phyloP scores from a whole-genome alignment of 2,888 invertebrate genomes.

The Agrotis ipsilon region DNA sequence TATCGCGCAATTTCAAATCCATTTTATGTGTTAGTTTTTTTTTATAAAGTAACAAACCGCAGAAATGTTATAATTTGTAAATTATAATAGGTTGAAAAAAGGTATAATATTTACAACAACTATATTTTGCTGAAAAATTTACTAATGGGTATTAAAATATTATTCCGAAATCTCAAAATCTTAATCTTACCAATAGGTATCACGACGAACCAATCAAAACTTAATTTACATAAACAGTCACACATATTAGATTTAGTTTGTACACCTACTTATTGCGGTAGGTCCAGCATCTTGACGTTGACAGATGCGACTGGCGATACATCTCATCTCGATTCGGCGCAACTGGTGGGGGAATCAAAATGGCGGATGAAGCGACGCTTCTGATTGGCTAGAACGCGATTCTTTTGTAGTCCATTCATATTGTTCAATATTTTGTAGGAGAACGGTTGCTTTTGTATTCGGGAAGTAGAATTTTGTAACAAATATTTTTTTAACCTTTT shows the following conservation, averaged over 20 bases:
- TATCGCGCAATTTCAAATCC: too few relatives aligned
- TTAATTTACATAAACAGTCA: background rate
- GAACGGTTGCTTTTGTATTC: slow-evolving; percentile 55
- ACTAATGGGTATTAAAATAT: background rate
- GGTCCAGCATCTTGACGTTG: slow-evolving; percentile 69
- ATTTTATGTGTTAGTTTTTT: background rate
- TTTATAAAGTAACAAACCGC: background rate
- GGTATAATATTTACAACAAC: too few relatives aligned
- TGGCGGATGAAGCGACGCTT: slow-evolving; percentile 72
- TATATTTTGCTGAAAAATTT: background rate
- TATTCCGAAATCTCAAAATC: slow-evolving; percentile 1
- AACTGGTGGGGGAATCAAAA: slow-evolving; percentile 79
- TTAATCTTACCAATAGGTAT: background rate
- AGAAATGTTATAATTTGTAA: too few relatives aligned
- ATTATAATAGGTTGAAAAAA: too few relatives aligned
- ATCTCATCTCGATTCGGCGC: slow-evolving; percentile 59
- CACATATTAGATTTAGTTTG: slow-evolving; percentile 17
- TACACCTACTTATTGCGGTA: slow-evolving; percentile 32
- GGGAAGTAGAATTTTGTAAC: background rate
- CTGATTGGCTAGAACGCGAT: slow-evolving; percentile 70
- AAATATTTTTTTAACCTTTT: background rate
- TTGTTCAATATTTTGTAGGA: slow-evolving; percentile 53
- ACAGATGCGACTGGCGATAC: slow-evolving; percentile 74
- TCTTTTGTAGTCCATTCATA: slow-evolving; percentile 56
- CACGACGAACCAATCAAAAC: slow-evolving; percentile 1